Evolutionary conservation across 2,888 invertebrate species (phyloP), one percentile per base, ranked within the genome.

Genomic region (Lycaena phlaeas): DNA sequence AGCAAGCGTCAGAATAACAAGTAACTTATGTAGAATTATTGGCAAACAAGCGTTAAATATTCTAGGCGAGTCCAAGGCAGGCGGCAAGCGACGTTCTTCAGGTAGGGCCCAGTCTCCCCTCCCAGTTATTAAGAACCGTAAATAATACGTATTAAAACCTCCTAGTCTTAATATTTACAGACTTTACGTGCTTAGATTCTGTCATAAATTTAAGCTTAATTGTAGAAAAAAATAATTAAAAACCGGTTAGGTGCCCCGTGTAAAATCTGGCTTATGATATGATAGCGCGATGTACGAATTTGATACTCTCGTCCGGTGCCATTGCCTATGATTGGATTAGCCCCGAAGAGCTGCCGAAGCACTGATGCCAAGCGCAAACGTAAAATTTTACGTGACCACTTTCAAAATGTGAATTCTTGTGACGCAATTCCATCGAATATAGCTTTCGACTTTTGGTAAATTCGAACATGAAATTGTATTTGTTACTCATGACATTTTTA

Each of bases 371-470:
- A 64, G 69, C 66, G 74, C 72, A 75, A 77, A 81, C 76, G 78
- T 82, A 77, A 79, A 79, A 79, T 81, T 82, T 81, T 81, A 82
- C 81, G 78, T 79, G 79, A 81, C 82, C 78, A 76, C 79, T 79
- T 77, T 74, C 70, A 52, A 64, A 76, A 71, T 68, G 68, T 66
- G 65, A 68, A 64, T 68, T 74, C 71, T 66, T 68, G 66, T 62
- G 67, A 68, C 63, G 64, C 64, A 61, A 77, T 70, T 69, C 72
- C 72, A 69, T 65, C 25, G 30, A 30, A 39, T 39, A 31, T 39
- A 14, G 26, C 31, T 26, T 14, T 9, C 9, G 34, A 22, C 17
- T 34, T 34, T 17, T 18, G 34, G 30, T 22, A 39, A 39, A 10
- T 39, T 14, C 30, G 14, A 26, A 30, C 15, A 22, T 7, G 9